A percentile compares a stretch with the other conserved stretches of the same genome.
Conservation (phyloP, 1,140 invertebrate genomes). For the Nylanderia fulva region DNA sequence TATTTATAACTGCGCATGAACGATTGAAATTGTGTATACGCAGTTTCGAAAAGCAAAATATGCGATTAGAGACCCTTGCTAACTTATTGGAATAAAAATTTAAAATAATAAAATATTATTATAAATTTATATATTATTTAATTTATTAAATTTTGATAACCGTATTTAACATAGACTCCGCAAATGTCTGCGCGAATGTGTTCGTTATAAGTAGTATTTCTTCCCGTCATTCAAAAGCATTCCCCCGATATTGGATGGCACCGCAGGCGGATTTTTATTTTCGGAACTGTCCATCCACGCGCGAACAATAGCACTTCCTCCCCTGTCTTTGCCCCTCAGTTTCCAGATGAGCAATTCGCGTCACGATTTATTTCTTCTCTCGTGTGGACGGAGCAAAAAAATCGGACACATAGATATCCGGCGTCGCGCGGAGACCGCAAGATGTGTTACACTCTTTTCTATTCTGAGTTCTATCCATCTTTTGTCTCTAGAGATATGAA, state of each 20-base stretch:
- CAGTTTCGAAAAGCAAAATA: neutral
- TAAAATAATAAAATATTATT: neutral
- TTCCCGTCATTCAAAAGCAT: conserved; percentile 41
- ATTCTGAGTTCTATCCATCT: conserved; percentile 33
- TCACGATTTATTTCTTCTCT: conserved; percentile 70
- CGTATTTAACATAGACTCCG: conserved; percentile 4
- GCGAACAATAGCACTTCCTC: conserved; percentile 67
- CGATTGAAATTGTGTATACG: neutral
- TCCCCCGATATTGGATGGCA: conserved; percentile 52
- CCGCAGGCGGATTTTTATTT: conserved; percentile 68
- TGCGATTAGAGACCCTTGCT: neutral
- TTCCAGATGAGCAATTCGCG: conserved; percentile 67
- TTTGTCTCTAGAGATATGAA: conserved; percentile 35
- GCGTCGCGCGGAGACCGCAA: conserved; percentile 47
- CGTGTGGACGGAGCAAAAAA: conserved; percentile 57
- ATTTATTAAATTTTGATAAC: conserved; percentile 15
- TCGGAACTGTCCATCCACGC: conserved; percentile 65
- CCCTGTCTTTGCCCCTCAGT: conserved; percentile 60
- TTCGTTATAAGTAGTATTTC: conserved; percentile 45
- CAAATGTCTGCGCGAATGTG: conserved; percentile 31
- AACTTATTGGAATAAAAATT: neutral
- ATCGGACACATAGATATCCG: conserved; percentile 62
- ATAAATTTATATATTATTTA: neutral
- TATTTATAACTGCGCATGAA: neutral
- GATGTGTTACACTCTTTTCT: conserved; percentile 61